phyloP scores from a whole-genome alignment of 1,140 invertebrate species.

The Halictus rubicundus region DNA sequence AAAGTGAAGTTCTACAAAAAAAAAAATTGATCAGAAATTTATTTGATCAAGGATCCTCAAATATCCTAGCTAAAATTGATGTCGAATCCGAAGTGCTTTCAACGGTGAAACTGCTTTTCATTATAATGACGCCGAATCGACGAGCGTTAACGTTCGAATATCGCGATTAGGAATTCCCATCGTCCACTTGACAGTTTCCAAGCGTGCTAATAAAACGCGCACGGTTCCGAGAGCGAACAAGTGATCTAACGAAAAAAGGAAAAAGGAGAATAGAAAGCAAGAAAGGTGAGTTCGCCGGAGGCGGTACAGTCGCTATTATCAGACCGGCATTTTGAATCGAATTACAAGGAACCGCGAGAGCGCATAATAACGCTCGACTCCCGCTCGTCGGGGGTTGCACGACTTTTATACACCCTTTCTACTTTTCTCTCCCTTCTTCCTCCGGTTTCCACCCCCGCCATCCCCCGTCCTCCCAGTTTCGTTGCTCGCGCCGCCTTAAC shows the following conservation, averaged over 20 bases:
- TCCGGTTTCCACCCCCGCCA: neutral
- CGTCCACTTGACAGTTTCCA: neutral
- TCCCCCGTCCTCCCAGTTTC: neutral
- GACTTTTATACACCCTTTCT: constrained; percentile 61
- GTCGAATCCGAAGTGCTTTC: too few relatives aligned
- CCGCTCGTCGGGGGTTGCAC: constrained; percentile 40
- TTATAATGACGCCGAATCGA: neutral
- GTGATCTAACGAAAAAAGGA: neutral
- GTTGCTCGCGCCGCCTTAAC: constrained; percentile 6
- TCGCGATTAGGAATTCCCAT: neutral
- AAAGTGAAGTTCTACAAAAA: too few relatives aligned
- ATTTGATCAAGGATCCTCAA: too few relatives aligned
- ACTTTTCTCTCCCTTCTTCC: constrained; percentile 5
- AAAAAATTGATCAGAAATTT: too few relatives aligned
- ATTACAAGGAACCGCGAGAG: constrained; percentile 61
- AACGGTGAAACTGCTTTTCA: neutral
- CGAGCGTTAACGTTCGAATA: neutral
- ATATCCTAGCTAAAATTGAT: too few relatives aligned
- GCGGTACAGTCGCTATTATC: constrained; percentile 31
- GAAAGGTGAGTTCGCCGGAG: neutral
- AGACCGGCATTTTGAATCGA: constrained; percentile 61
- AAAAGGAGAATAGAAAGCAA: too few relatives aligned
- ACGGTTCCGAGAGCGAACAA: neutral
- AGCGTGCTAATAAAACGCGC: neutral
- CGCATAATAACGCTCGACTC: constrained; percentile 53